Evolutionary conservation across 37 sponge, comb jelly and placozoan genomes (phyloP), one percentile per base, ranked within the genome.

Genomic region (Mnemiopsis leidyi): DNA sequence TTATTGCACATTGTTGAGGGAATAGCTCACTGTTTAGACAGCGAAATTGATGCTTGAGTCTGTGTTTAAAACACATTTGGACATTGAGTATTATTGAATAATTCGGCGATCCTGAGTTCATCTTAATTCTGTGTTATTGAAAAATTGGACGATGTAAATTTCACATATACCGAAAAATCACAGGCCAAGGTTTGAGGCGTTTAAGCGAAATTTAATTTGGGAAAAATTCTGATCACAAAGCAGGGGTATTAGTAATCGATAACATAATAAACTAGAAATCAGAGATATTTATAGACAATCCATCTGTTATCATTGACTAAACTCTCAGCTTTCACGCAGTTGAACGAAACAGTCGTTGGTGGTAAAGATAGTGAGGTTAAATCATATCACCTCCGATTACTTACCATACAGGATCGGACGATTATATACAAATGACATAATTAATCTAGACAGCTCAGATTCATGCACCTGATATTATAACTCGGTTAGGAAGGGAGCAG

Each of bases 401-500:
- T 18, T 48, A 18, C 5, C 61, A 48, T 48, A 13, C 13, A 18
- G 61, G 5, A 92, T 30, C 24, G 20, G 23, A n/a, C 25, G 21
- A n/a, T 29, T 26, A 23, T n/a, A 20, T n/a, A 40, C 21, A 68
- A 69, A 69, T 93, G 38, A 31, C 23, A 40, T 38, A 69, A 69
- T 68, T 71, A 32, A 40, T 36, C 69, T 24, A 69, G 93, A 68
- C 68, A 67, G 69, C 32, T 69, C 23, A 39, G 67, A 16, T 83
- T 38, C 71, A 92, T 35, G 23, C 76, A 0, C 24, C 68, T 35
- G 82, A 69, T 7, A 79, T 33, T 32, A 69, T 35, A 38, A 67
- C 69, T 31, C 18, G 94, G 76, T n/a, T 82, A 7, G 23, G 93
- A 18, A 28, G 73, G 5, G n/a, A 92, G 76, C 38, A 1, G 25